Conservation (phyloP, 2,113 vertebrate species). For the Oophaga pumilio region DNA sequence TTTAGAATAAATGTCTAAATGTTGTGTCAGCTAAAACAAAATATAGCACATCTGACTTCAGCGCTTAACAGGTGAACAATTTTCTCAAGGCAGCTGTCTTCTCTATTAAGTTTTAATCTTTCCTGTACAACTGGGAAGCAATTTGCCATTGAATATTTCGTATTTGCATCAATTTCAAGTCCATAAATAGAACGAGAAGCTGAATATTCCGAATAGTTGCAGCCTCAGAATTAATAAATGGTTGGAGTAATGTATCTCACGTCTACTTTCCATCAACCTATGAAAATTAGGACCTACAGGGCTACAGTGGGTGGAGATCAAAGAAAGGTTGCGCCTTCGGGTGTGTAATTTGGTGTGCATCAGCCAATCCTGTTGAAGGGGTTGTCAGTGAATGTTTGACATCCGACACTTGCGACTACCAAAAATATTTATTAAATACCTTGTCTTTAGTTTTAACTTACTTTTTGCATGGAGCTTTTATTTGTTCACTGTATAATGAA, state of each 20-base stretch:
- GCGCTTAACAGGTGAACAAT: slow-evolving; percentile 29
- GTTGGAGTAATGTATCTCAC: background rate
- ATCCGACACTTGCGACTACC: too few species aligned
- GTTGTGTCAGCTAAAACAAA: slow-evolving; percentile 47
- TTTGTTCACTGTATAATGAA: too few species aligned
- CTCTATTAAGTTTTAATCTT: slow-evolving; percentile 12
- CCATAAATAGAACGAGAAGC: slow-evolving; percentile 25
- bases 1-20: slow-evolving; percentile 44
- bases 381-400: too few species aligned
- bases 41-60: slow-evolving; percentile 31
- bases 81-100: slow-evolving; percentile 35
- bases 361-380: background rate
- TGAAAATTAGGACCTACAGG: background rate
- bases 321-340: too few species aligned
- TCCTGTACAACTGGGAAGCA: background rate
- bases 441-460: too few species aligned
- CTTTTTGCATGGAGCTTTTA: too few species aligned
- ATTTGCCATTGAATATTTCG: background rate
- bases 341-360: background rate
- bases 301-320: too few species aligned
- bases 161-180: background rate
- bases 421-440: too few species aligned
- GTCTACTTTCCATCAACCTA: background rate
- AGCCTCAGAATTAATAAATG: background rate
- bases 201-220: background rate